Evolutionary conservation across 2,888 invertebrate genomes (phyloP), one percentile per base, ranked within the genome.

Genomic region (Troides helena): DNA sequence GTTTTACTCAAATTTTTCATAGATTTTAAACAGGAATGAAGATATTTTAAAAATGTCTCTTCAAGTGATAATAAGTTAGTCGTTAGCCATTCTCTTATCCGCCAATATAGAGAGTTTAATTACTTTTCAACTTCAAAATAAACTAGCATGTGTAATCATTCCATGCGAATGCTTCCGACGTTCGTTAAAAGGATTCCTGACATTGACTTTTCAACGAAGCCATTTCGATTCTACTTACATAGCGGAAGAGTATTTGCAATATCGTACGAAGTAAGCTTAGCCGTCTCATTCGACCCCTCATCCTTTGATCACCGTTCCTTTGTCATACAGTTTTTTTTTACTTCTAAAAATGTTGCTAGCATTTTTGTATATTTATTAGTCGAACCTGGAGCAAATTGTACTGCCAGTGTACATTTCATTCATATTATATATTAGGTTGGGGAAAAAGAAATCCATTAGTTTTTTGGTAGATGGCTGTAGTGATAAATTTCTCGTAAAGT

Each of bases 221-320:
- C 65, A 50, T 70, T 66, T 59, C 53, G 59, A 62, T 66, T 62
- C 63, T 63, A 63, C 59, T 63, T 67, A 62, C 70, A 59, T 18
- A 36, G 59, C 62, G 57, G 30, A 61, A 62, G 61, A 59, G 56
- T 30, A 62, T 67, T 69, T 53, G 57, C 61, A 57, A 70, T 67
- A 67, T 67, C 58, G 53, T n/a, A 56, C 65, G 39, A 56, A 10
- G 46, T 18, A n/a, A 18, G 59, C 57, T 58, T 39, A 62, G 67
- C 43, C 56, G 67, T 53, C 58, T 53, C 14, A 21, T 63, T 36
- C 25, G 59, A 25, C 53, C 43, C 43, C 57, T 56, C 62, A 43
- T 62, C 23, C 56, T 56, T 67, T 57, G 56, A 43, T 62, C 25
- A 36, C n/a, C 3, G 56, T n/a, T 57, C 30, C 14, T 6, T 3